Evolutionary conservation across 2,797 vertebrate genomes (phyloP).

Genomic region (Varecia variegata): DNA sequence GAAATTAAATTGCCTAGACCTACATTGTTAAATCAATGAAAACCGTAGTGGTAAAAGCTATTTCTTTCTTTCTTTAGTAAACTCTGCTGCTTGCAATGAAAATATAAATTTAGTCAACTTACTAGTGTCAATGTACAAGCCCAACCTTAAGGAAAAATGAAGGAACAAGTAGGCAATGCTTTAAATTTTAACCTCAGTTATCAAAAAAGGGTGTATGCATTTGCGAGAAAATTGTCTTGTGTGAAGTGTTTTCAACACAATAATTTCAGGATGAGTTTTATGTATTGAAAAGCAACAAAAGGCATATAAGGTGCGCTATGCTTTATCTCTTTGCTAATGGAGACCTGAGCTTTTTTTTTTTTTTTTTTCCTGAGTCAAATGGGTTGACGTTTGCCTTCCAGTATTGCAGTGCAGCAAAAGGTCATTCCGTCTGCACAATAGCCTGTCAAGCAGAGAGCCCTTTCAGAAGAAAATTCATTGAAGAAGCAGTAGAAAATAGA

Average conservation of each 20-base stretch:
- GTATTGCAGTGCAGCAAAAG: not conserved
- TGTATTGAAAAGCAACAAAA: not conserved
- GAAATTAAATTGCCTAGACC: not conserved
- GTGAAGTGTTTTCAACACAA: not conserved
- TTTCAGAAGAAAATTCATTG: not conserved
- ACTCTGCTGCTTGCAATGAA: not conserved
- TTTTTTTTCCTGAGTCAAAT: not conserved
- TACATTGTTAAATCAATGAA: not conserved
- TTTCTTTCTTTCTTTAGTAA: not conserved
- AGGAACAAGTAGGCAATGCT: not conserved
- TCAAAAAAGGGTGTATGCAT: not conserved
- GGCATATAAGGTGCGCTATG: not conserved
- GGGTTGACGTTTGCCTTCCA: not conserved
- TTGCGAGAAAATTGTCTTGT: not conserved
- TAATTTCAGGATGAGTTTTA: constrained; percentile 9
- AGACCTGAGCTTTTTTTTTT: not conserved
- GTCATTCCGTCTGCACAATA: not conserved
- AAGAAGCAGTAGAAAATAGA: not conserved
- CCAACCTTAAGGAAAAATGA: not conserved
- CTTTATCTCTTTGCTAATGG: not conserved
- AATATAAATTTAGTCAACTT: not conserved
- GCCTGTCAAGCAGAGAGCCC: not conserved
- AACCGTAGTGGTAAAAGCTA: not conserved
- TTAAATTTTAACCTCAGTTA: not conserved
- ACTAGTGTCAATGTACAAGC: not conserved